Base-by-base conservation (phyloP, 2,113 vertebrate species). In the Caranx ignobilis region DNA sequence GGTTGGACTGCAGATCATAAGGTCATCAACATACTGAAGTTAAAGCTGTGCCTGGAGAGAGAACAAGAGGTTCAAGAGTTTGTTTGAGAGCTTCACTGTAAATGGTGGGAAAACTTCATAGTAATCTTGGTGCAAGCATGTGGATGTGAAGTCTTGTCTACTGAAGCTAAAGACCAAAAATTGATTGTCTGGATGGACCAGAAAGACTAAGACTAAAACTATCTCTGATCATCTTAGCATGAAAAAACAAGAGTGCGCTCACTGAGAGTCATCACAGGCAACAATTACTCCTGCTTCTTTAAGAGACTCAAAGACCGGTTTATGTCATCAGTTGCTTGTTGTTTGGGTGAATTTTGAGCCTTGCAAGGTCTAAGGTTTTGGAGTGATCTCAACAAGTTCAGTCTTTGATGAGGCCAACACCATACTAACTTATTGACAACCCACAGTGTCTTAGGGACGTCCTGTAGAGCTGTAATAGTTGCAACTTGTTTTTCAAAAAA, bases 241-340 rank as follows among this genome's bases (percentile, higher is more conserved):
- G 70, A 8, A 73, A n/a, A 72, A 5, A 73, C 21, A n/a, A 18
- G 41, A 2, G 26, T 34, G n/a, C 26, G 31, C 56, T 2, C 56
- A 61, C 56, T 60, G 56, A 50, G 43, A 73, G 57, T 62, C 32
- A 1, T 37, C 43, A 37, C 43, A 39, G 18, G 71, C 57, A 48
- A 37, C 2, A 50, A 62, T 62, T 50, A 73, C 47, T 35, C 71
- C 56, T 50, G 43, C 71, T n/a, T 43, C 61, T 34, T 45, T 55
- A 50, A 62, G 60, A 54, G n/a, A 62, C 4, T 64, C 48, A 63
- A n/a, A 75, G 6, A 54, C 72, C 4, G 34, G 61, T 13, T 41
- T 41, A 64, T 75, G 37, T 48, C 72, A 54, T 75, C 5, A 6
- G 64, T 64, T 35, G 61, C 50, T 65, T 75, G 48, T 55, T 75